Base-by-base conservation (phyloP, 2,113 vertebrate species). In the Ictidomys tridecemlineatus region DNA sequence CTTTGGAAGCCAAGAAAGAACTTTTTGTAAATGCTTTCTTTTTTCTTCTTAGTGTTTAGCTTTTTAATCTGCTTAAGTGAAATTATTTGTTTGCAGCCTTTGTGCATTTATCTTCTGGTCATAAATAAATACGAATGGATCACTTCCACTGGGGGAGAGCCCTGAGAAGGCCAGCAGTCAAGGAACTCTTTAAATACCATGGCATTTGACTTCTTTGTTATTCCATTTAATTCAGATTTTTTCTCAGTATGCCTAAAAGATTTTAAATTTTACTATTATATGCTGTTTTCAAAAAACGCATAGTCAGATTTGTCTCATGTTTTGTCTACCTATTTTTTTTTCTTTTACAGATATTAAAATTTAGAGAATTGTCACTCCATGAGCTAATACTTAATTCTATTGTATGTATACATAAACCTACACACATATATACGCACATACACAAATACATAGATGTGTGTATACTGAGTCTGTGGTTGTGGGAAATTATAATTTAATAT, bases 1-100 rank as follows among this genome's bases (percentile, higher is more conserved):
- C 77, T 94, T 90, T 76, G 65, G 70, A 85, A 28, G 39, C 18
- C 42, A 79, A 94, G 77, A 80, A 32, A 90, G 91, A 79, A 61
- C 22, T 30, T 61, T 82, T 85, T 56, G 42, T 51, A 65, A 91
- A 85, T 72, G 58, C 37, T 96, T 69, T 4, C 3, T 51, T 63
- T 82, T 78, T 93, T 45, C 22, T 51, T 39, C 89, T 53, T 32
- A 73, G 72, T 26, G 42, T 56, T 94, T 58, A 51, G 80, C 76
- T 96, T 67, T 87, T 72, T 10, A 91, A 65, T 89, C 30, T 85
- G 85, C 77, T 45, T 30, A 48, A 69, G 26, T 65, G 24, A 39
- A 85, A 69, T 13, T 80, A 67, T 61, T 45, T 56, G 24, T 79
- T 51, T 45, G 39, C 6, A 61, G 78, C 6, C 26, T 93, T 95